Evolutionary conservation across 37 sponge, comb jelly and placozoan genomes (phyloP).

Genomic region (Chondrilla cf. caribensis): DNA sequence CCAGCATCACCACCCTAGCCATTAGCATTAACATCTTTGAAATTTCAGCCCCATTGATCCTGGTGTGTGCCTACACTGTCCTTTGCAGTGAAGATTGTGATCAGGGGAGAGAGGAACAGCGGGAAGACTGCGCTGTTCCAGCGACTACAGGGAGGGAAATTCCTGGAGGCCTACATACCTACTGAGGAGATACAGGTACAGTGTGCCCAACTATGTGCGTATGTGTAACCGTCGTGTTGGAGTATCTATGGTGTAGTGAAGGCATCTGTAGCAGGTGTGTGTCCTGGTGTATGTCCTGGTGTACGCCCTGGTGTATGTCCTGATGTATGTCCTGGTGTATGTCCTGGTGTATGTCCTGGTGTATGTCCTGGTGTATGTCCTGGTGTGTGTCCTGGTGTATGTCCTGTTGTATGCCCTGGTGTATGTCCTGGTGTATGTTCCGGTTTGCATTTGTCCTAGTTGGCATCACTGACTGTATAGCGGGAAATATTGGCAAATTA

Average conservation of each 20-base stretch:
- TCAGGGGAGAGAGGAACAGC: conserved; percentile 90
- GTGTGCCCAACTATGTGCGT: no score
- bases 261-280: background rate
- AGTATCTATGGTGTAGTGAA: background rate
- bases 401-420: no score
- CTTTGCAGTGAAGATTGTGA: conserved; percentile 84
- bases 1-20: no score
- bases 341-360: background rate
- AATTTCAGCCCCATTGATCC: no score
- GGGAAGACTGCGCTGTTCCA: conserved; percentile 82
- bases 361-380: background rate
- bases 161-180: conserved; percentile 79
- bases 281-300: background rate
- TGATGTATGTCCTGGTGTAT: conserved; percentile 19
- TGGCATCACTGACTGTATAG: no score
- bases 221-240: background rate
- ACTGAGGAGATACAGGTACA: conserved; percentile 85
- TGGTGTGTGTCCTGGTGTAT: no score
- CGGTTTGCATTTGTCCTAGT: no score
- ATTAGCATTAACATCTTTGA: no score
- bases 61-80: background rate
- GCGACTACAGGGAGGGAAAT: conserved; percentile 77
- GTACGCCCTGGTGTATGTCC: conserved; percentile 11
- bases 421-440: no score
- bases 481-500: no score